phyloP scores from a whole-genome alignment of 2,113 vertebrate species.

The Osmerus mordax region DNA sequence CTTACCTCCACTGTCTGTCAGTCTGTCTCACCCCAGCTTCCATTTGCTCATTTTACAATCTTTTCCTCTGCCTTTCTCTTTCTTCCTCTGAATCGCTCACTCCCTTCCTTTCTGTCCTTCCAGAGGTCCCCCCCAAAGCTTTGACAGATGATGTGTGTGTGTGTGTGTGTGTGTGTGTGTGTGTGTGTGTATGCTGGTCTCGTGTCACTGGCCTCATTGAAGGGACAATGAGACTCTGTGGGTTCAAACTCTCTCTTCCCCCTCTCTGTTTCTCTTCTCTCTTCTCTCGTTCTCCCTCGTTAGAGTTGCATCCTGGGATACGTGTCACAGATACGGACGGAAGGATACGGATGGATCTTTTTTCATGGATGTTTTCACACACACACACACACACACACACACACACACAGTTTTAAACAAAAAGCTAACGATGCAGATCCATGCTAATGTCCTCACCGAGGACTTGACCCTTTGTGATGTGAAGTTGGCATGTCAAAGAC shows the following conservation, averaged over 20 bases:
- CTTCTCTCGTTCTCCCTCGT: background rate
- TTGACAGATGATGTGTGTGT: no score
- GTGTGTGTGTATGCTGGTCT: no score
- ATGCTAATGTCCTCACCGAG: background rate
- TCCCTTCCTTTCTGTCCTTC: no score
- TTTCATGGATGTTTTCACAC: background rate
- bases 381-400: no score
- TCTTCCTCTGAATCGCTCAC: background rate
- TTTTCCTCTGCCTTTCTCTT: no score
- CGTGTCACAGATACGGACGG: background rate
- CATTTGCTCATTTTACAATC: no score
- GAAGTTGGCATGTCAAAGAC: constrained; percentile 13
- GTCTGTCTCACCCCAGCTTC: background rate
- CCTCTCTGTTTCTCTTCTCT: no score
- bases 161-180: no score
- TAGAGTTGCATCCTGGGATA: background rate
- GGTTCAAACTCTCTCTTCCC: background rate
- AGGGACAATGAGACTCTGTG: no score
- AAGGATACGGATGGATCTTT: background rate
- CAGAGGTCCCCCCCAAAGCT: no score
- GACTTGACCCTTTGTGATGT: constrained; percentile 27
- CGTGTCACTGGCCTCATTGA: no score
- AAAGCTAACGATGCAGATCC: background rate
- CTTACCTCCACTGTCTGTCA: background rate
- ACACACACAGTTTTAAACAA: no score